Evolutionary conservation across 2,797 vertebrate genomes (phyloP).

Genomic region (Protosalanx chinensis): DNA sequence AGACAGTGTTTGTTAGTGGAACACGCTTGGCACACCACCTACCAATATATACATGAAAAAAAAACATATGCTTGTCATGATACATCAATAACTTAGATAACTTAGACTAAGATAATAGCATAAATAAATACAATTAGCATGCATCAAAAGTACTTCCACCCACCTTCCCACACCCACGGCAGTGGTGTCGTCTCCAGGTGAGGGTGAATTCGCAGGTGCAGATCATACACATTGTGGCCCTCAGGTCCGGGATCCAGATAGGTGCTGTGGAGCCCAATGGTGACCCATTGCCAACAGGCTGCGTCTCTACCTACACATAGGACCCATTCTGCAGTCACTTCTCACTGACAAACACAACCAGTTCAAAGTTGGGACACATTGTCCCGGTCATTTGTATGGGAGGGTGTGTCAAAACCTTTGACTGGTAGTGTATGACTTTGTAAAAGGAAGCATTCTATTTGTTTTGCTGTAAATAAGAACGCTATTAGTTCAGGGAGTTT

Average conservation of each 20-base stretch:
- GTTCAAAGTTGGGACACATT: too few species aligned
- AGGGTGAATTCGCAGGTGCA: conserved; percentile 94
- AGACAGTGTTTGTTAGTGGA: conserved; percentile 87
- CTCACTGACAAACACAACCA: background rate
- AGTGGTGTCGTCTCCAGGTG: conserved; percentile 95
- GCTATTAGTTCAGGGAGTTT: background rate
- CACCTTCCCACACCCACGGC: conserved; percentile 95
- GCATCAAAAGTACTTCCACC: conserved; percentile 2
- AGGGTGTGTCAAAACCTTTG: too few species aligned
- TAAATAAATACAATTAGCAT: background rate
- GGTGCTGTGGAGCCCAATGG: conserved; percentile 91
- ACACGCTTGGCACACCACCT: conserved; percentile 96
- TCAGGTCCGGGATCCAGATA: conserved; percentile 94
- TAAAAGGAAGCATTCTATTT: background rate
- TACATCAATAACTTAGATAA: background rate
- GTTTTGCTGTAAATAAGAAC: background rate
- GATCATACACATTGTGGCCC: conserved; percentile 97
- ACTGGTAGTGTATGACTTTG: background rate
- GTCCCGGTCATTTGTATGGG: too few species aligned
- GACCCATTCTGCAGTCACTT: background rate
- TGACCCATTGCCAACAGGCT: conserved; percentile 63
- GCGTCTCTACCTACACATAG: conserved; percentile 64
- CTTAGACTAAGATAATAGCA: background rate
- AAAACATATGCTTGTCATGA: background rate
- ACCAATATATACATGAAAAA: conserved; percentile 13